A percentile compares a stretch with the other conserved stretches of the same genome.
Evolutionary conservation across 2,113 vertebrate species (phyloP).

Genomic region (Xiphorhynchus elegans): DNA sequence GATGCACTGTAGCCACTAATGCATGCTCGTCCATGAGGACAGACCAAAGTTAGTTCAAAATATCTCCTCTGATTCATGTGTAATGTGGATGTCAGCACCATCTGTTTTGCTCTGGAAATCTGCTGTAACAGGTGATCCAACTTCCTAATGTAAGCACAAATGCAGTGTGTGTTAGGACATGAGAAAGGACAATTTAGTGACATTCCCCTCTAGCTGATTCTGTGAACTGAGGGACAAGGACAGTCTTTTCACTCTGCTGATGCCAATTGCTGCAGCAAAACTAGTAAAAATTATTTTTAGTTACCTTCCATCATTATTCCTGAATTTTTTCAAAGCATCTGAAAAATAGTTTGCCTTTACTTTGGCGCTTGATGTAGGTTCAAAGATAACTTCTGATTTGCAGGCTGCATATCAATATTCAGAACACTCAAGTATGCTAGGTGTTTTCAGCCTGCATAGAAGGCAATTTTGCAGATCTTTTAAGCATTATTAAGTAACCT

Average conservation of each 20-base stretch:
- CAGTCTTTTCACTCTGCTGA: not conserved
- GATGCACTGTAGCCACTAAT: not conserved
- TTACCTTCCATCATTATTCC: not conserved
- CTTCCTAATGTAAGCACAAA: not conserved
- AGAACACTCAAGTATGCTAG: not conserved
- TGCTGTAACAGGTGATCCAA: slow-evolving; percentile 20
- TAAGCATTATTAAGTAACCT: not conserved
- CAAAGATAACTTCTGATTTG: not conserved
- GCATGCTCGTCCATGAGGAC: not conserved
- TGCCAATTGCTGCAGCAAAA: not conserved
- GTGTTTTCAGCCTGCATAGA: not conserved
- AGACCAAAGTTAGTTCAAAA: slow-evolving; percentile 24
- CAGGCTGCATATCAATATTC: not conserved
- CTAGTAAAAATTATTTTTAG: not conserved
- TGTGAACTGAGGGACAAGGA: not conserved
- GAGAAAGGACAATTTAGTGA: not conserved
- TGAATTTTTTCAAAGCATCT: not conserved
- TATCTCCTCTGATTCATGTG: not conserved
- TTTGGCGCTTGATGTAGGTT: not conserved
- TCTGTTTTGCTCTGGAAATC: slow-evolving; percentile 14
- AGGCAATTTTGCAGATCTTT: not conserved
- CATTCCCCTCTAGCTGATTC: not conserved
- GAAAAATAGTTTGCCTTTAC: not conserved
- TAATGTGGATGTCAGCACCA: slow-evolving; percentile 16
- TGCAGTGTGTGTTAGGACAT: not conserved